Conservation (phyloP, 2,888 invertebrate species). For the Osedax frankpressi region DNA sequence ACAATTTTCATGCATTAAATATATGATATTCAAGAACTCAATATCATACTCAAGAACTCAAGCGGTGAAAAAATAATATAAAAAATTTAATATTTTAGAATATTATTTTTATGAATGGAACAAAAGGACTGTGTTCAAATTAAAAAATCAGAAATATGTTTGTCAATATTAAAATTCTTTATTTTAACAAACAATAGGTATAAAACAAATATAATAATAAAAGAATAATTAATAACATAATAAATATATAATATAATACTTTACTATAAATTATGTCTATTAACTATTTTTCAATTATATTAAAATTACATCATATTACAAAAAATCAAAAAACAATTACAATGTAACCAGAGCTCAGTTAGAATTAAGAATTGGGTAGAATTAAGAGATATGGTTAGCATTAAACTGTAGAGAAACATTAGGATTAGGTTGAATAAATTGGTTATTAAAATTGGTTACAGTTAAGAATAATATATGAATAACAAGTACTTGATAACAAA, state of each 20-base stretch:
- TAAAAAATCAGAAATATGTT: neutral
- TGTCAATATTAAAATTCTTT: neutral
- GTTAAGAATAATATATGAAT: too few species aligned
- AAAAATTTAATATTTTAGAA: neutral
- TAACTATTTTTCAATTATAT: neutral
- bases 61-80: neutral
- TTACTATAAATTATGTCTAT: neutral
- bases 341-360: too few species aligned
- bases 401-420: too few species aligned
- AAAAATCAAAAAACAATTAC: too few species aligned
- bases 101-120: neutral
- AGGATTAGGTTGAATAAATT: too few species aligned
- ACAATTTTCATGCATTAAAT: too few species aligned
- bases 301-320: too few species aligned
- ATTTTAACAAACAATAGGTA: neutral
- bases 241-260: neutral
- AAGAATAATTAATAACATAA: constrained; percentile 1
- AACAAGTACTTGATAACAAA: too few species aligned
- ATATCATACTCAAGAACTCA: neutral
- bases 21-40: too few species aligned
- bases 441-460: too few species aligned
- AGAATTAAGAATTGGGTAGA: too few species aligned
- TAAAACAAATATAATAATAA: neutral
- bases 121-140: neutral
- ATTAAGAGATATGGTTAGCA: too few species aligned